Conservation (phyloP, 1,140 invertebrate species). For the Drosophila subobscura region DNA sequence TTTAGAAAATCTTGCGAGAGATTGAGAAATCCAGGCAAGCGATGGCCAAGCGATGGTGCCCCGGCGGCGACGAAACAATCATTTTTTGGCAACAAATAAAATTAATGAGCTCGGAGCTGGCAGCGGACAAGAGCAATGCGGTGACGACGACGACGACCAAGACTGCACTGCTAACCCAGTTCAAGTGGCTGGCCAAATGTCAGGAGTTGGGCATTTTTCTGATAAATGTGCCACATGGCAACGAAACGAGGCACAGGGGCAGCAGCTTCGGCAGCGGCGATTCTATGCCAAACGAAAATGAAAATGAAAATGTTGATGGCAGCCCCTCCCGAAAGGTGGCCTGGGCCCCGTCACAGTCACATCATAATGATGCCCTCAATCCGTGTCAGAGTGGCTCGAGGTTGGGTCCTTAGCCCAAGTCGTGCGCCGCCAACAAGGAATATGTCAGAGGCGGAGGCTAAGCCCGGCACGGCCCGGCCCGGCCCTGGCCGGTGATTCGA, state of each 20-base stretch:
- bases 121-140: slow-evolving; percentile 26
- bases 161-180: slow-evolving; percentile 64
- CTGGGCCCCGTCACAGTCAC: slow-evolving; percentile 61
- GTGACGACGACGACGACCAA: too few species aligned
- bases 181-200: slow-evolving; percentile 75
- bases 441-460: slow-evolving; percentile 73
- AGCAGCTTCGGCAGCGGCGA: slow-evolving; percentile 4
- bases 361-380: slow-evolving; percentile 81
- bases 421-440: slow-evolving; percentile 78
- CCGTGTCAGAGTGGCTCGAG: slow-evolving; percentile 49
- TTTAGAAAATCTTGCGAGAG: slow-evolving; percentile 42
- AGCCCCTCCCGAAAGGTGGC: slow-evolving; percentile 75
- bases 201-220: slow-evolving; percentile 70
- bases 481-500: slow-evolving; percentile 55
- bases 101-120: slow-evolving; percentile 61
- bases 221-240: slow-evolving; percentile 77
- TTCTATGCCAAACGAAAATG: slow-evolving; percentile 61
- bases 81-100: slow-evolving; percentile 64
- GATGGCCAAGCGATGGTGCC: slow-evolving; percentile 38
- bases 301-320: slow-evolving; percentile 71
- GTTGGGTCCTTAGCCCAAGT: slow-evolving; percentile 59
- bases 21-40: slow-evolving; percentile 65
- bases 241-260: slow-evolving; percentile 12
- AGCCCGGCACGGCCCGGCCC: slow-evolving; percentile 19
- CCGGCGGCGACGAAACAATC: slow-evolving; percentile 26